phyloP scores from a whole-genome alignment of 2,797 vertebrate species.

The Chaetodon trifasciatus region DNA sequence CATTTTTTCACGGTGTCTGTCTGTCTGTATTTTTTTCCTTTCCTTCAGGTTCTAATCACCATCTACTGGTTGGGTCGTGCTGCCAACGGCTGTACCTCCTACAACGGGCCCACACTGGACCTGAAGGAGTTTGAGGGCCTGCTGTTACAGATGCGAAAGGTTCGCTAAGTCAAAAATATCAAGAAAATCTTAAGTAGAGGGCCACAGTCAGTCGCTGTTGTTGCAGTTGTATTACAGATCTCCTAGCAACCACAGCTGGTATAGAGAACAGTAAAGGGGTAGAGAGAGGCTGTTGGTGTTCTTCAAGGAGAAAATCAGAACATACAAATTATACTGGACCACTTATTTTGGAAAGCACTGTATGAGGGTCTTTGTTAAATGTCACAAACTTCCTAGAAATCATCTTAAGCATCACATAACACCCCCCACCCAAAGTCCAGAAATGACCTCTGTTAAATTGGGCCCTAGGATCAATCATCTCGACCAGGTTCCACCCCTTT shows the following conservation, averaged over 20 bases:
- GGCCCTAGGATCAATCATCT: constrained; percentile 11
- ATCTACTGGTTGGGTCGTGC: constrained; percentile 98
- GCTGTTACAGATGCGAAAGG: constrained; percentile 97
- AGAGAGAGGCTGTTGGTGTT: not conserved
- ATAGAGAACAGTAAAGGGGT: not conserved
- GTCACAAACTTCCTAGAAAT: constrained; percentile 26
- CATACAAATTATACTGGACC: constrained; percentile 10
- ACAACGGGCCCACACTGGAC: constrained; percentile 94
- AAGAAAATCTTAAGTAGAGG: not conserved
- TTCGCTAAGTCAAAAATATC: constrained; percentile 66
- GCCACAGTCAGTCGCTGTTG: not conserved
- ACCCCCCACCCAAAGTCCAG: not conserved
- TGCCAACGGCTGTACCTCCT: constrained; percentile 92
- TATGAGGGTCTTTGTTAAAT: constrained; percentile 4
- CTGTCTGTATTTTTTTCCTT: constrained; percentile 24
- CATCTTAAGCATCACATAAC: not conserved
- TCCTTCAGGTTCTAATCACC: constrained; percentile 93
- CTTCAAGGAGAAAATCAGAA: constrained; percentile 3
- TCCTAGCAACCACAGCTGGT: constrained; percentile 10
- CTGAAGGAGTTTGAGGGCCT: constrained; percentile 96
- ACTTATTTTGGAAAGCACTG: constrained; percentile 3
- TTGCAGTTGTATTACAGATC: not conserved
- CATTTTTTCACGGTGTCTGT: constrained; percentile 6
- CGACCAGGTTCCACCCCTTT: not conserved
- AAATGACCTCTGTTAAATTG: constrained; percentile 18